Base-by-base conservation (phyloP, 2,888 invertebrate genomes). In the Synergus laeviventris region DNA sequence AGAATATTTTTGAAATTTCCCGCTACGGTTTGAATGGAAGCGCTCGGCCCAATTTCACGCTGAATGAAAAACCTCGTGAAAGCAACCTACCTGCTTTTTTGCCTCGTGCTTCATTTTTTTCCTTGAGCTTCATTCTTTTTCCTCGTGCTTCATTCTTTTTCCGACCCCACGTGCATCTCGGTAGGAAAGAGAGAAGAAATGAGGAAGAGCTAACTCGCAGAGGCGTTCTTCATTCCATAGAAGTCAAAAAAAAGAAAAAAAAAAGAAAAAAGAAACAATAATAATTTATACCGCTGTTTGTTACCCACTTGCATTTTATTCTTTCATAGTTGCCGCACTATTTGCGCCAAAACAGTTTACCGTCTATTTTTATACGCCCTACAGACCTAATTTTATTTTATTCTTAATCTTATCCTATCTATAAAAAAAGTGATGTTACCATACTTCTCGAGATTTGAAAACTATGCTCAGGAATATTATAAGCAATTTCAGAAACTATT, bases 61-160 rank as follows among this genome's bases (percentile, higher is more conserved):
- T 70, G 70, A 70, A 70, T 54, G 70, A 70, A 54, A 45, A 70
- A 49, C 45, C 45, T 70, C 31, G 49, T 49, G 70, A 70, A 70
- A 70, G 70, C 70, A 70, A 49, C 70, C 70, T 31, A 54, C 70
- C 70, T 70, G 70, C 49, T 70, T 70, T 70, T 54, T 66, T 12
- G 36, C 24, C 39, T 38, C 39, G 12, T 38, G 62, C 38, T 62
- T 62, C 62, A 62, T 62, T 62, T 38, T 62, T 62, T 62, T 31
- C 31, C 31, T 54, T 7, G 9, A 11, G 18, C 54, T 18, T 18
- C 54, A 54, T 18, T 49, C 49, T 70, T 49, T 66, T 12, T 49
- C 24, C 24, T 49, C 16, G 9, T 18, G n/a, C 49, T 18, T 18
- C 49, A 49, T 18, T 54, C 54, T 54, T 54, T 24, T 31, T 54